A percentile compares a stretch with the other conserved stretches of the same genome.
Conservation (phyloP, 1,140 invertebrate genomes). For the Drosophila grimshawi region DNA sequence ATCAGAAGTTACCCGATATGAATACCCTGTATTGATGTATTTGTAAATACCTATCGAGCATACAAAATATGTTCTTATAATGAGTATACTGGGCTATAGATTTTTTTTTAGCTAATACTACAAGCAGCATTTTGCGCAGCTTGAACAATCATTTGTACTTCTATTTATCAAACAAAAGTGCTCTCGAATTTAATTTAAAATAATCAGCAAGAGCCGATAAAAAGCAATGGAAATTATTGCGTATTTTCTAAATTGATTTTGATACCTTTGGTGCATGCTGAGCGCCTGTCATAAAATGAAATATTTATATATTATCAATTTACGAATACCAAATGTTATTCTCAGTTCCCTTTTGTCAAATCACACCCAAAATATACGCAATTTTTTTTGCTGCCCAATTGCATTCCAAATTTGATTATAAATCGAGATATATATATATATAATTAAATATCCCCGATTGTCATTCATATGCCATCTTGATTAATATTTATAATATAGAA, state of each 20-base stretch:
- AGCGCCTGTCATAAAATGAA: conserved; percentile 1
- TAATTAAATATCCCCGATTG: too few species aligned
- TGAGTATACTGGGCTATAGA: too few species aligned
- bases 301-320: conserved; percentile 11
- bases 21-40: background rate
- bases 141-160: too few species aligned
- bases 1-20: conserved; percentile 7
- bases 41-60: too few species aligned
- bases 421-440: too few species aligned
- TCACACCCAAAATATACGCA: background rate
- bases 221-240: conserved; percentile 35
- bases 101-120: too few species aligned
- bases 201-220: conserved; percentile 14
- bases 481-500: too few species aligned
- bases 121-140: too few species aligned
- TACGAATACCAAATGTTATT: background rate
- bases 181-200: conserved; percentile 18
- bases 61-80: too few species aligned
- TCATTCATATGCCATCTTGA: too few species aligned
- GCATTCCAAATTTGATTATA: background rate
- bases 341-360: too few species aligned
- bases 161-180: background rate
- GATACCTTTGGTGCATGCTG: background rate
- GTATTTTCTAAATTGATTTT: conserved; percentile 9
- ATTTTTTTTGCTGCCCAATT: background rate